Base-by-base conservation (phyloP, 2,888 invertebrate genomes). In the Morpho deidamia region DNA sequence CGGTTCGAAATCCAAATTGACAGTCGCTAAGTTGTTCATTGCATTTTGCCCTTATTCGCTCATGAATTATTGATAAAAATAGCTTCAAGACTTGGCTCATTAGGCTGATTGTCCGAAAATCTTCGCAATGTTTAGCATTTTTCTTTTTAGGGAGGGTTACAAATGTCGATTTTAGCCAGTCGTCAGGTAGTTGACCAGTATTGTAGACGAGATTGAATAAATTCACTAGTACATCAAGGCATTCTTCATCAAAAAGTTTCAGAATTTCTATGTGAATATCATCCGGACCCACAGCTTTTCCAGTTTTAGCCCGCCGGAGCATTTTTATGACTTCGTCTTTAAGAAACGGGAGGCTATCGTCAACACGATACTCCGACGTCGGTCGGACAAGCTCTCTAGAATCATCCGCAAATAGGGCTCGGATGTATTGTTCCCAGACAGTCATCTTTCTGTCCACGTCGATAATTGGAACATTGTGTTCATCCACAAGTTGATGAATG, bases 1-100 rank as follows among this genome's bases (percentile, higher is more conserved):
- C 51, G 23, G 42, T 14, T 44, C 56, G 9, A 41, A 62, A 62
- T 5, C 55, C 56, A 53, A 62, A 62, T 39, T 59, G 56, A n/a
- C 42, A 57, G 7, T 56, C 58, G 2, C 14, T 40, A 10, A 61
- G 44, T 38, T 54, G 56, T 42, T 56, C 46, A 7, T 56, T 53
- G 37, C 49, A 49, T 35, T 59, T 51, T 0, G 40, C 8, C 7
- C 51, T 47, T 44, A 53, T 55, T 8, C 51, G 40, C 14, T 55
- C 43, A 8, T 58, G 53, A n/a, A 58, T 56, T 7, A 61, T 48
- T 4, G 14, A 44, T 0, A 57, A 39, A 38, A 59, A 51, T 14
- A 57, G 1, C 50, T 62, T 58, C 5, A 61, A 37, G 2, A 57
- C 47, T 34, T 61, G 58, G 34, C n/a, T n/a, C n/a, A n/a, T n/a